Conservation (phyloP, 2,888 invertebrate genomes). For the Notodonta ziczac region DNA sequence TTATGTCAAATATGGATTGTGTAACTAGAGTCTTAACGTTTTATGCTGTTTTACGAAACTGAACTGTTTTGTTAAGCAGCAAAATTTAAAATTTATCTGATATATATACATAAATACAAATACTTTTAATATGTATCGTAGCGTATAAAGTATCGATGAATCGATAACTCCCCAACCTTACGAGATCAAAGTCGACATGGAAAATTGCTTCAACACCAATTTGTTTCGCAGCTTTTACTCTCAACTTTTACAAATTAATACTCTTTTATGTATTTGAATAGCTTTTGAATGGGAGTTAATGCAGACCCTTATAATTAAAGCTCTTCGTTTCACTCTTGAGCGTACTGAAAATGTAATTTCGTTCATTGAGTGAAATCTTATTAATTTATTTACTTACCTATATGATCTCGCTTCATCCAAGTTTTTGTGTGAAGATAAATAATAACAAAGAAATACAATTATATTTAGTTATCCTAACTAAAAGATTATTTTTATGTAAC, state of each 20-base stretch:
- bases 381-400: conserved; percentile 13
- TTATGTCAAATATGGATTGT: too few relatives aligned
- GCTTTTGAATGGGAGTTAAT: conserved; percentile 16
- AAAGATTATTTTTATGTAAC: too few relatives aligned
- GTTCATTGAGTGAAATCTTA: conserved; percentile 10
- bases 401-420: neutral
- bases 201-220: conserved; percentile 17
- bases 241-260: conserved; percentile 22
- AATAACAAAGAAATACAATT: neutral
- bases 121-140: neutral
- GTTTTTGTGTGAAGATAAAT: neutral
- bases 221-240: conserved; percentile 20
- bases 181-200: conserved; percentile 7
- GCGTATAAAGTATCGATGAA: neutral
- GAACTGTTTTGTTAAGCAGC: too few relatives aligned
- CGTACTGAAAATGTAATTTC: conserved; percentile 10
- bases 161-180: neutral
- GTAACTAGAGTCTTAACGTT: too few relatives aligned
- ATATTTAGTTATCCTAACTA: too few relatives aligned
- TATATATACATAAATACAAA: neutral
- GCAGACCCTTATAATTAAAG: conserved; percentile 15
- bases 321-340: conserved; percentile 6
- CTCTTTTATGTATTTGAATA: conserved; percentile 18
- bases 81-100: too few relatives aligned
- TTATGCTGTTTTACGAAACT: too few relatives aligned